Base-by-base conservation (phyloP, 2,797 vertebrate genomes). In the Clarias laeviceps region DNA sequence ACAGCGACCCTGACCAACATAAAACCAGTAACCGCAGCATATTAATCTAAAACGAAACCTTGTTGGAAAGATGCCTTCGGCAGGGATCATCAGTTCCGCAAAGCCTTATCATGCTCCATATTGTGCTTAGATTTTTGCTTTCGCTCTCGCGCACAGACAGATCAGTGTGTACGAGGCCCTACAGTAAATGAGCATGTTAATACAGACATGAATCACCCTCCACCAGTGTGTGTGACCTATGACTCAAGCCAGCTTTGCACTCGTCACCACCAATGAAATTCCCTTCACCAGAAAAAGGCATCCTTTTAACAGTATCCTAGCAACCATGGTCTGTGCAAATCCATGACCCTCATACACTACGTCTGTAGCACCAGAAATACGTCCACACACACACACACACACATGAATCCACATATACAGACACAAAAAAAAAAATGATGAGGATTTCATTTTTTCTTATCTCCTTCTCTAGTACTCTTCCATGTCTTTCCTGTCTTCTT, bases 271-370 rank as follows among this genome's bases (percentile, higher is more conserved):
- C 87, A 87, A 81, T 84, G 84, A 74, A 85, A 89, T 86, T 83
- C 87, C 70, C 68, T 82, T 29, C 87, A 82, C 82, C 72, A 86
- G 87, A 92, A 87, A 91, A 90, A 92, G 88, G 86, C 79, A 72
- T 87, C 84, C 88, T 57, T 64, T 88, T 88, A 89, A 89, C 87
- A 87, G 92, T 93, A 72, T 91, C 93, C 91, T 93, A 93, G 93
- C 93, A 94, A 93, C 93, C 76, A 14, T 79, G 82, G 87, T 89
- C 88, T 87, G 85, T 76, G 64, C 89, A 90, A 93, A 91, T 91
- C 83, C 24, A 87, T 90, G 87, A 90, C 89, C 86, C 88, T 83
- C 86, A 84, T 72, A 62, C 83, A 76, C 74, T 85, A 90, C 90
- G 87, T 89, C 89, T 87, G 84, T 83, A 87, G 82, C 81, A 88